Conservation (phyloP, 2,113 vertebrate species). For the Cochlearius cochlearius region DNA sequence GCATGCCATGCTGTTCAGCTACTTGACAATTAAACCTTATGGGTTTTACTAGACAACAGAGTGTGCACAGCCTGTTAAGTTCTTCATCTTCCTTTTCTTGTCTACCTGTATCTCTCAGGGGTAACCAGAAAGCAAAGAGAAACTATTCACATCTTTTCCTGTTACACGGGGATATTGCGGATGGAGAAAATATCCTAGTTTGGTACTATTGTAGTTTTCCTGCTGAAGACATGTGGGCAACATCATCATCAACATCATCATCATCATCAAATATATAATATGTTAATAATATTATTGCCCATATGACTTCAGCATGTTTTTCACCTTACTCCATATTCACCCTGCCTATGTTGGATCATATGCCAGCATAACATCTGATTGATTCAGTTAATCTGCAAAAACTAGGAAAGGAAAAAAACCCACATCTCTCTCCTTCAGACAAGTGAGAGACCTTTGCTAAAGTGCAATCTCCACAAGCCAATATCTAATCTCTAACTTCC, state of each 20-base stretch:
- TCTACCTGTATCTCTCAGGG: background rate
- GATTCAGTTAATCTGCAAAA: background rate
- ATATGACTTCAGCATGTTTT: background rate
- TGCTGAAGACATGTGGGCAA: background rate
- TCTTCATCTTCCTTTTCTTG: background rate
- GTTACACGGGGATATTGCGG: background rate
- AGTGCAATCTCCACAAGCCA: background rate
- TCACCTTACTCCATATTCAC: background rate
- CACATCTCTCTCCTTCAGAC: background rate
- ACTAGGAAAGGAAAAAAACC: background rate
- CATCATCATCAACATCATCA: too few relatives aligned
- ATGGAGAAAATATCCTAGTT: background rate
- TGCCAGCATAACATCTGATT: background rate
- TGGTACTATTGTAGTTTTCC: background rate
- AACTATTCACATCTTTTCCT: background rate
- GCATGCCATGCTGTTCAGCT: background rate
- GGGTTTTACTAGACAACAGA: background rate
- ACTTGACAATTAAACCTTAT: background rate
- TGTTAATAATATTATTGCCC: background rate
- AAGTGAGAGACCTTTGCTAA: background rate
- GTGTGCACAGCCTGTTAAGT: background rate
- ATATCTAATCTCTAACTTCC: background rate
- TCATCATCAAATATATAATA: too few relatives aligned
- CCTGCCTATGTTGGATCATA: background rate
- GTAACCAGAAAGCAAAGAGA: background rate